A percentile compares a stretch with the other conserved stretches of the same genome.
Conservation (phyloP, 2,797 vertebrate genomes). For the Huso huso region DNA sequence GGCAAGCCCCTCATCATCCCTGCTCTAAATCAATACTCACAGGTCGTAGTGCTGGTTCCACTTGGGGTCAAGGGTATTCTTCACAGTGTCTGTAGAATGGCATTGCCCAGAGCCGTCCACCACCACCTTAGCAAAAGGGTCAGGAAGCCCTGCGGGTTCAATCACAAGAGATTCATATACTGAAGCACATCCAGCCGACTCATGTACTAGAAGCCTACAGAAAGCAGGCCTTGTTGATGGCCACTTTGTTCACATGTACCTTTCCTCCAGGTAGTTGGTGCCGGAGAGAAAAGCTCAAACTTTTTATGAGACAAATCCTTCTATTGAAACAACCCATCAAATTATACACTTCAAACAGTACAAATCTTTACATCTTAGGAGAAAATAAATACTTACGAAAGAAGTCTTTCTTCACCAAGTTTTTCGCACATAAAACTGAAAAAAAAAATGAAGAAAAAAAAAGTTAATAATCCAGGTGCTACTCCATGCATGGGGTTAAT, state of each 20-base stretch:
- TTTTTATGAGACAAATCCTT: too few relatives aligned
- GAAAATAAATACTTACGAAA: constrained; percentile 79
- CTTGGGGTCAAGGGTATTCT: constrained; percentile 96
- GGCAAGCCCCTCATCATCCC: too few relatives aligned
- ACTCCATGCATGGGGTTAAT: too few relatives aligned
- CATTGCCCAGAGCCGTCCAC: constrained; percentile 96
- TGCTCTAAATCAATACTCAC: constrained; percentile 57
- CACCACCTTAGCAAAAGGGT: constrained; percentile 95
- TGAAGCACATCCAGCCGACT: too few relatives aligned
- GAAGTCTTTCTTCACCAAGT: constrained; percentile 97
- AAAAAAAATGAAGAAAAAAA: constrained; percentile 47
- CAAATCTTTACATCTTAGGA: constrained; percentile 2
- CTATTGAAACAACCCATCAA: too few relatives aligned
- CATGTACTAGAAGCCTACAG: background rate
- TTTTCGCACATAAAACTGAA: constrained; percentile 94
- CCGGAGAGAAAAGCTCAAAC: too few relatives aligned
- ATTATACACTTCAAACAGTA: too few relatives aligned
- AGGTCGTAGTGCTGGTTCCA: constrained; percentile 99
- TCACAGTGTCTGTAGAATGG: constrained; percentile 98
- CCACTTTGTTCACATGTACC: too few relatives aligned
- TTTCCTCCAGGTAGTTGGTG: too few relatives aligned
- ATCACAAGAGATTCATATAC: background rate
- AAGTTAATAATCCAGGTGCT: background rate
- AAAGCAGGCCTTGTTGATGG: too few relatives aligned
- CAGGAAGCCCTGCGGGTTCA: constrained; percentile 76